phyloP scores from a whole-genome alignment of 2,797 vertebrate species.

The Scomberomorus guttatus region DNA sequence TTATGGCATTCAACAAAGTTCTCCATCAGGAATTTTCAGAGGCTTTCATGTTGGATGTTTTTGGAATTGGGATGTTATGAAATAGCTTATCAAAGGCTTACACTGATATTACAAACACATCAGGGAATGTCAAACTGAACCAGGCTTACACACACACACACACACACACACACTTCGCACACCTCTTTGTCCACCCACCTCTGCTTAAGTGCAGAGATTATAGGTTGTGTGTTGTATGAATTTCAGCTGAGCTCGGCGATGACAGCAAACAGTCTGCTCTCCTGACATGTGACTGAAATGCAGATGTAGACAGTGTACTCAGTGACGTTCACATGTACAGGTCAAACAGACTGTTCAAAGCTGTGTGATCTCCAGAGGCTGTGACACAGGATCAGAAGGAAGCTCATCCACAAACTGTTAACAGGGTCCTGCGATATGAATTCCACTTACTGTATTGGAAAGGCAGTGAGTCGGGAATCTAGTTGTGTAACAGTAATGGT shows the following conservation, averaged over 20 bases:
- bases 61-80: too few relatives aligned
- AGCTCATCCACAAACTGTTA: not conserved
- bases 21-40: too few relatives aligned
- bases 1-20: too few relatives aligned
- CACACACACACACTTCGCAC: not conserved
- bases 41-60: too few relatives aligned
- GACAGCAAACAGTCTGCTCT: not conserved
- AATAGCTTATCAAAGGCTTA: not conserved
- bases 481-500: too few relatives aligned
- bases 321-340: constrained; percentile 20
- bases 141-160: not conserved
- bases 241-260: not conserved
- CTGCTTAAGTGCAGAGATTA: too few relatives aligned
- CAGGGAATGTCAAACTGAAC: constrained; percentile 1
- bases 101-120: not conserved
- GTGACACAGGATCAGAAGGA: not conserved
- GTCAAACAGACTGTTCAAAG: constrained; percentile 5
- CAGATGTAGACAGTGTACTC: constrained; percentile 2
- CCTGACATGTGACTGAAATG: not conserved
- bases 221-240: not conserved
- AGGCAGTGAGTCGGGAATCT: too few relatives aligned
- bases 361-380: not conserved
- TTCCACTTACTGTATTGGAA: too few relatives aligned
- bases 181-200: too few relatives aligned
- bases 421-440: too few relatives aligned